Evolutionary conservation across 2,797 vertebrate genomes (phyloP).

Genomic region (Lagodon rhomboides): DNA sequence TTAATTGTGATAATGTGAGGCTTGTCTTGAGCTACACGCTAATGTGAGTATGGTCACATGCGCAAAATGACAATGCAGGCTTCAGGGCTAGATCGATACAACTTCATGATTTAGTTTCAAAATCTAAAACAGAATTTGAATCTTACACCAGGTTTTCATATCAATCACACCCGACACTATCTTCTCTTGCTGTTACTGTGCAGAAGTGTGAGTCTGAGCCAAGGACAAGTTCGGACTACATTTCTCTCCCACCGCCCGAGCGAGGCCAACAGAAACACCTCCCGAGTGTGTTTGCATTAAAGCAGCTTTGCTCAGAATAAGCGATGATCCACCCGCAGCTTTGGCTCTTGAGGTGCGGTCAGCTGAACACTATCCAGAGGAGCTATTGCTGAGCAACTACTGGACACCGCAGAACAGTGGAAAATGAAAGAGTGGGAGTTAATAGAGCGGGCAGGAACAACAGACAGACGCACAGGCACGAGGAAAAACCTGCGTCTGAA

Average conservation of each 20-base stretch:
- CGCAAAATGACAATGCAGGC: too few relatives aligned
- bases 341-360: constrained; percentile 51
- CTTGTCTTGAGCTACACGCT: not conserved
- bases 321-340: constrained; percentile 53
- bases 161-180: not conserved
- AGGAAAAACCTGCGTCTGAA: constrained; percentile 25
- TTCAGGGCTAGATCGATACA: not conserved
- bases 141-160: not conserved
- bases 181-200: not conserved
- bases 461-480: constrained; percentile 19
- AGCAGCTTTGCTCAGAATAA: constrained; percentile 51
- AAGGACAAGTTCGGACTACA: constrained; percentile 24
- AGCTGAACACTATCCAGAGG: constrained; percentile 31
- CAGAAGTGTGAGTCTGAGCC: constrained; percentile 24
- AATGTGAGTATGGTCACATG: not conserved
- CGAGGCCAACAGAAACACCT: constrained; percentile 60
- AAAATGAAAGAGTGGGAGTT: constrained; percentile 58
- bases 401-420: constrained; percentile 50
- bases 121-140: not conserved
- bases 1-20: too few relatives aligned
- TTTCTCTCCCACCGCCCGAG: constrained; percentile 37
- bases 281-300: constrained; percentile 50
- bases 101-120: not conserved
- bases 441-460: constrained; percentile 39
- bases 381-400: constrained; percentile 44